Percentiles rank a stretch among this genome's conserved stretches.
phyloP scores from a whole-genome alignment of 92 coral and sea anemone species.

The Nematostella vectensis region DNA sequence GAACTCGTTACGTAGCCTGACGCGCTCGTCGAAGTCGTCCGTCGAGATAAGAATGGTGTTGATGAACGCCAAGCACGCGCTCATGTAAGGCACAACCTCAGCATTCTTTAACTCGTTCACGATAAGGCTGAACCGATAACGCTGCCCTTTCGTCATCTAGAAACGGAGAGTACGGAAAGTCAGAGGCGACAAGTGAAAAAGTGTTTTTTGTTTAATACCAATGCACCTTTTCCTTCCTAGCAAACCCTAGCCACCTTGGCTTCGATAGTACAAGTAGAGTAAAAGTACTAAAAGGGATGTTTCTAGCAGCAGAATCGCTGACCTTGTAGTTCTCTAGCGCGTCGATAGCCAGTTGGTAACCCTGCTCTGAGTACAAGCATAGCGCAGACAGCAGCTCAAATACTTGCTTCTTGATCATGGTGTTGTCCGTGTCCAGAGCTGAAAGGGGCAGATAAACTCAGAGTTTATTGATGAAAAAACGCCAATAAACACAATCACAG shows the following conservation, averaged over 20 bases:
- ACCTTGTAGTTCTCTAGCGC: conserved; percentile 98
- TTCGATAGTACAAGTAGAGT: no score
- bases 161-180: background rate
- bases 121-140: conserved; percentile 93
- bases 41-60: conserved; percentile 92
- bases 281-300: no score
- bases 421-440: conserved; percentile 96
- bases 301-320: no score
- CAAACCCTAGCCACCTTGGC: no score
- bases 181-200: no score
- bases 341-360: conserved; percentile 88
- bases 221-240: no score
- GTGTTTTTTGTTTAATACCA: no score
- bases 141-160: conserved; percentile 89
- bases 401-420: conserved; percentile 97
- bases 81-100: conserved; percentile 82
- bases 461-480: no score
- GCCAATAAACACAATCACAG: no score
- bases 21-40: conserved; percentile 91
- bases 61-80: conserved; percentile 88
- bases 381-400: conserved; percentile 91
- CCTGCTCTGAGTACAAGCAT: conserved; percentile 88
- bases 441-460: conserved; percentile 19
- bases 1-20: conserved; percentile 88
- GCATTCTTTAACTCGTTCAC: conserved; percentile 92